Evolutionary conservation across 2,113 vertebrate species (phyloP).

Genomic region (Larimichthys crocea): DNA sequence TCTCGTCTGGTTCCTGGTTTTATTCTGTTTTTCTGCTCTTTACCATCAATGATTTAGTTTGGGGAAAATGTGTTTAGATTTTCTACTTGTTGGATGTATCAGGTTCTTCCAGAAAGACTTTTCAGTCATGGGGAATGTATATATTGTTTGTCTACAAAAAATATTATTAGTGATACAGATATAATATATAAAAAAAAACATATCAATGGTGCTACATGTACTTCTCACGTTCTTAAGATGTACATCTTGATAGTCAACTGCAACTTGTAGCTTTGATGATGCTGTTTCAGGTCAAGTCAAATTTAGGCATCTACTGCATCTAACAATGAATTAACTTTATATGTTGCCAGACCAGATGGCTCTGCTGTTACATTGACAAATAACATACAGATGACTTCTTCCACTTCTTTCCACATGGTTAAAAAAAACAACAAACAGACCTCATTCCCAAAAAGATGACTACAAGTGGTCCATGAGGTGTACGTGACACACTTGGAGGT

Average conservation of each 20-base stretch:
- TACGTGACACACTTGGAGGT: constrained; percentile 59
- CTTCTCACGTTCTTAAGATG: not conserved
- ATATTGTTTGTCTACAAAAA: not conserved
- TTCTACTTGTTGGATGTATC: not conserved
- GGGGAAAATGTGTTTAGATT: not conserved
- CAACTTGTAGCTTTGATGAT: not conserved
- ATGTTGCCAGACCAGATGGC: not conserved
- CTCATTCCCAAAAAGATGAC: constrained; percentile 2
- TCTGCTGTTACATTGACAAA: not conserved
- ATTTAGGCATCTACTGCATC: not conserved
- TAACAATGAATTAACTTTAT: not conserved
- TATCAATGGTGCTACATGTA: no score
- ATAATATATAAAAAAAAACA: not conserved
- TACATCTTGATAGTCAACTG: not conserved
- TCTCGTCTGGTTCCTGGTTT: not conserved
- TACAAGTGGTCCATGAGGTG: constrained; percentile 52
- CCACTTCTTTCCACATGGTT: constrained; percentile 15
- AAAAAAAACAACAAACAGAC: not conserved
- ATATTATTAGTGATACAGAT: not conserved
- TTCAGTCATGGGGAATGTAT: not conserved
- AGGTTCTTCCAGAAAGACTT: not conserved
- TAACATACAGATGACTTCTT: not conserved
- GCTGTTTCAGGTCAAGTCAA: not conserved
- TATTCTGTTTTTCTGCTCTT: not conserved
- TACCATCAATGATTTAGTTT: not conserved